Conservation (phyloP, 2,113 vertebrate genomes). For the Hemicordylus capensis region DNA sequence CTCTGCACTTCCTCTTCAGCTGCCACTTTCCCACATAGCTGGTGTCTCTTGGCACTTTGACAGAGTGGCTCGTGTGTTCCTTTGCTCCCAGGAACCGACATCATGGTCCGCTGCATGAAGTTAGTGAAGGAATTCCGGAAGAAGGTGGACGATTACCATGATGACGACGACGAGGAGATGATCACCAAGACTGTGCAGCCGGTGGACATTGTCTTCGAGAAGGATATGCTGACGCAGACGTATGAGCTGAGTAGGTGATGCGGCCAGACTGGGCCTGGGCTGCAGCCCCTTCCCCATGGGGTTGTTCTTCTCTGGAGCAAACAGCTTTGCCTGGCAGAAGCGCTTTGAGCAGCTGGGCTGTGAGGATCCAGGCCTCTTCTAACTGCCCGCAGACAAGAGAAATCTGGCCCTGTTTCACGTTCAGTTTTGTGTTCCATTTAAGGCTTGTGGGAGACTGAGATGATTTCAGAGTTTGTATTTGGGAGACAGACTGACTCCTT, state of each 20-base stretch:
- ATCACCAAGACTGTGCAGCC: constrained; percentile 72
- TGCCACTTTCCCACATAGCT: background rate
- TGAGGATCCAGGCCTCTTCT: background rate
- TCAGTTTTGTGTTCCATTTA: background rate
- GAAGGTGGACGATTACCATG: constrained; percentile 81
- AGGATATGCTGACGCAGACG: constrained; percentile 89
- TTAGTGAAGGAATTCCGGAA: constrained; percentile 85
- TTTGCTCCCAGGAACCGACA: constrained; percentile 80
- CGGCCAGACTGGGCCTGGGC: background rate
- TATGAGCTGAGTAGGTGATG: constrained; percentile 87
- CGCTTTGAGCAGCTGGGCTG: background rate
- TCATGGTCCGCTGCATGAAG: constrained; percentile 87
- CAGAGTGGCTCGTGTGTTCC: accelerated
- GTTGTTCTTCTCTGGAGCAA: background rate
- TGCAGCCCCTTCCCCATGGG: too few relatives aligned
- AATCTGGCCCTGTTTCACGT: background rate
- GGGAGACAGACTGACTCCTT: background rate
- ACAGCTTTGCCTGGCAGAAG: too few relatives aligned
- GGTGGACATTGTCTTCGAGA: constrained; percentile 85
- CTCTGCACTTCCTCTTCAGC: background rate
- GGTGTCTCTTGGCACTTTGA: background rate
- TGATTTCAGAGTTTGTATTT: accelerated
- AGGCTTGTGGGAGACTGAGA: background rate
- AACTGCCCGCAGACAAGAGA: background rate
- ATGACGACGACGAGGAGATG: constrained; percentile 84